phyloP scores from a whole-genome alignment of 2,888 invertebrate species.

The Norana najaformis region DNA sequence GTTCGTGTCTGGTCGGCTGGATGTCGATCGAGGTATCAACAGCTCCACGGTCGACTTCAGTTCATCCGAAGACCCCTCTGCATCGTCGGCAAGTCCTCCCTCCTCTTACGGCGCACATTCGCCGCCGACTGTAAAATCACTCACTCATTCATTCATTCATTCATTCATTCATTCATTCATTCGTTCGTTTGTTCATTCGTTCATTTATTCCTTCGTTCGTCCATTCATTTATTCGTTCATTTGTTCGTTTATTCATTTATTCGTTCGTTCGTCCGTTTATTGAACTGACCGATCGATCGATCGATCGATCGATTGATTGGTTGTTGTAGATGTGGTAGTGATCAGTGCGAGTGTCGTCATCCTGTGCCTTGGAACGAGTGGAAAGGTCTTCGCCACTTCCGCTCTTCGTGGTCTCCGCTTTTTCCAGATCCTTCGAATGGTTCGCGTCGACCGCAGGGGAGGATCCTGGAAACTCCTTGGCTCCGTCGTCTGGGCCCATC shows the following conservation, averaged over 20 bases:
- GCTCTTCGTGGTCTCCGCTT: slow-evolving; percentile 88
- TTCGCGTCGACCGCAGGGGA: slow-evolving; percentile 89
- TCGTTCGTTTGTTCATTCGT: neutral
- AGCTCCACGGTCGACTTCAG: slow-evolving; percentile 81
- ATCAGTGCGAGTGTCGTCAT: slow-evolving; percentile 87
- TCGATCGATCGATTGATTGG: too few relatives aligned
- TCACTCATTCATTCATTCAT: too few relatives aligned
- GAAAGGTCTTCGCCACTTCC: slow-evolving; percentile 87
- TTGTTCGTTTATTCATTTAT: neutral
- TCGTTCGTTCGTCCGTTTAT: too few relatives aligned
- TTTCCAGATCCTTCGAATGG: slow-evolving; percentile 94
- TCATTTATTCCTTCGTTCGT: neutral
- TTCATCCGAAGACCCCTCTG: slow-evolving; percentile 89
- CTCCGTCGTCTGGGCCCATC: slow-evolving; percentile 90
- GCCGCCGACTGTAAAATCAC: neutral
- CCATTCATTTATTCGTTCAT: neutral
- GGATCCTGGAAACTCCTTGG: slow-evolving; percentile 94
- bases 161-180: neutral
- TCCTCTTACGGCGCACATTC: too few relatives aligned
- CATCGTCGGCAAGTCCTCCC: slow-evolving; percentile 76
- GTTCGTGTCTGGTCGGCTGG: slow-evolving; percentile 90
- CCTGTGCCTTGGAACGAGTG: slow-evolving; percentile 83
- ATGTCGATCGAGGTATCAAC: slow-evolving; percentile 88
- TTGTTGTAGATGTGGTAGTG: slow-evolving; percentile 78
- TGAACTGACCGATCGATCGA: neutral